Evolutionary conservation across 2,797 vertebrate genomes (phyloP), one percentile per base, ranked within the genome.

Genomic region (Amazona ochrocephala): DNA sequence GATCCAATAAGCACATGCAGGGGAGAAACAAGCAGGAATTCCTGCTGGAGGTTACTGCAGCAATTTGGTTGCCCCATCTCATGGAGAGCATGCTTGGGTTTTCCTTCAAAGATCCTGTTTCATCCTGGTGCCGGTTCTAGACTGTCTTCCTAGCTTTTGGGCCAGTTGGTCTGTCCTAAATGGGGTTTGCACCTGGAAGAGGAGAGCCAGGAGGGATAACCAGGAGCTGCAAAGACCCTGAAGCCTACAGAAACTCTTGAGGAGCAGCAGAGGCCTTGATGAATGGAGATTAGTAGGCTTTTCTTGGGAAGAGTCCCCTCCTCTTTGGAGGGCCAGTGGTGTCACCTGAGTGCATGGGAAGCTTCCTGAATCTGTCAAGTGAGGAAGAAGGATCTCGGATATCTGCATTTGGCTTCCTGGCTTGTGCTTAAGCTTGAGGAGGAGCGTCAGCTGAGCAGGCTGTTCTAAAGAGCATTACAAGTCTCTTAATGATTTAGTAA

Each of bases 71-170:
- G 14, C 16, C 48, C 34, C 4, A 0, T 9, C 3, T 50, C 44
- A 18, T 1, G 3, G 67, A 61, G 45, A 78, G n/a, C 5, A 5
- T 0, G 0, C 42, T 21, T 58, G n/a, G 12, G 16, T 42, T 70
- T 67, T 87, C 26, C 37, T 83, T 76, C 60, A 26, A 50, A 74
- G 67, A 7, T 37, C 3, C 13, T 50, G 8, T 78, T 86, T 65
- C 2, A 8, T 66, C 32, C 34, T 44, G 71, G 23, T 41, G 20
- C 11, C 26, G 50, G 26, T 54, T 90, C n/a, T 30, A 73, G 44
- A 14, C 62, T 82, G 30, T 41, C 75, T 74, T 42, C 32, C 12
- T 29, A 54, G 0, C n/a, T 81, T 83, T 27, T 30, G 29, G n/a
- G 60, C 17, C 15, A 5, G 21, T 45, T 86, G 29, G 9, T 37